phyloP scores from a whole-genome alignment of 2,888 invertebrate species.

The Eristalis tenax region DNA sequence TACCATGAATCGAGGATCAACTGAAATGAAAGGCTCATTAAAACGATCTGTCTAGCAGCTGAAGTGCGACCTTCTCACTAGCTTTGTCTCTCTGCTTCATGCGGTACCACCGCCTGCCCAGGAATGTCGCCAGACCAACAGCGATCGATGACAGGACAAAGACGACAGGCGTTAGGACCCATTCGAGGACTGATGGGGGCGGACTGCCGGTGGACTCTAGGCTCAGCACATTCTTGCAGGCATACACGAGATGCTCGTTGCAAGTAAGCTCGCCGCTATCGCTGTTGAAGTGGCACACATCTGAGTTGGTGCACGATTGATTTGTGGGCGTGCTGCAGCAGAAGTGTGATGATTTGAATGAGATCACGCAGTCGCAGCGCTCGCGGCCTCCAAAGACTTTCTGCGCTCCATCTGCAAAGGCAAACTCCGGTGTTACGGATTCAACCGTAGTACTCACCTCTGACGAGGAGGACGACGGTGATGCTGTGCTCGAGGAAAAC shows the following conservation, averaged over 20 bases:
- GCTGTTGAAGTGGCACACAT: not conserved
- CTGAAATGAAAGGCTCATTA: not conserved
- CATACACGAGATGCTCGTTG: conserved; percentile 22
- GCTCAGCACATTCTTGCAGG: not conserved
- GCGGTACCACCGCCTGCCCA: not conserved
- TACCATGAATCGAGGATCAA: not conserved
- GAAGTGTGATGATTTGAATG: not conserved
- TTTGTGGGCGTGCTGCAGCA: not conserved
- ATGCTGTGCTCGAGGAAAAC: not conserved
- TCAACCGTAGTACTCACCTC: not conserved
- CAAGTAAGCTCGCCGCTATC: conserved; percentile 12
- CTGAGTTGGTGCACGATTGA: not conserved
- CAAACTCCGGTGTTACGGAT: not conserved
- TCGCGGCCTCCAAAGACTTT: not conserved
- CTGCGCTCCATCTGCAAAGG: not conserved
- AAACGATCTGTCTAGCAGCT: not conserved
- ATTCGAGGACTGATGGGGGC: not conserved
- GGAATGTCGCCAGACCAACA: not conserved
- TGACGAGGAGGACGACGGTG: not conserved
- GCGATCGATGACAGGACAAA: not conserved
- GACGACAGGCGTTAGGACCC: not conserved
- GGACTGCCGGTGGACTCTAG: not conserved
- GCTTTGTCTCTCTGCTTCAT: conserved; percentile 1
- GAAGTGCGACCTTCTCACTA: not conserved
- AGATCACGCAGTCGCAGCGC: not conserved